phyloP scores from a whole-genome alignment of 2,797 vertebrate genomes.

The Sebastes itinus region DNA sequence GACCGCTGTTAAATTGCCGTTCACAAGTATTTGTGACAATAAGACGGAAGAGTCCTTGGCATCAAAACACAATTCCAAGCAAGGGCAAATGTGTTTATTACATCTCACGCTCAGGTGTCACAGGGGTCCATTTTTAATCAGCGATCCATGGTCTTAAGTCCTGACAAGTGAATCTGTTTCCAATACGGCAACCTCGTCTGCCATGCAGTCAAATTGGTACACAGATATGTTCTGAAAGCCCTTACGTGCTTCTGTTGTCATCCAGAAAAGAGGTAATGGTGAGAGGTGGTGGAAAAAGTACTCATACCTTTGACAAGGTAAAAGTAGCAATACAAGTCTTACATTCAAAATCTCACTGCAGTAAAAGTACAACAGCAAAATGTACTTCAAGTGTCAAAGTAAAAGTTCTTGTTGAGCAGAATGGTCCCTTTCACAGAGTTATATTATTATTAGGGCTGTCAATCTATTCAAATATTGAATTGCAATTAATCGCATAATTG shows the following conservation, averaged over 20 bases:
- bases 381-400: too few relatives aligned
- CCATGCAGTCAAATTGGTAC: neutral
- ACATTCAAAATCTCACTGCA: neutral
- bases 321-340: neutral
- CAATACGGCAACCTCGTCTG: neutral
- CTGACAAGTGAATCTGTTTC: slow-evolving; percentile 53
- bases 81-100: slow-evolving; percentile 69
- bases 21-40: slow-evolving; percentile 53
- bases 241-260: neutral
- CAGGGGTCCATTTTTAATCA: slow-evolving; percentile 56
- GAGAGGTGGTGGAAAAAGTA: neutral
- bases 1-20: slow-evolving; percentile 55
- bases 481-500: too few relatives aligned
- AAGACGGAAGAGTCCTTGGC: slow-evolving; percentile 57
- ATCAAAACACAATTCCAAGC: slow-evolving; percentile 51
- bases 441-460: too few relatives aligned
- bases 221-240: neutral
- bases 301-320: neutral
- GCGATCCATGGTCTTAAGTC: slow-evolving; percentile 29
- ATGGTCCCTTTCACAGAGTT: too few relatives aligned
- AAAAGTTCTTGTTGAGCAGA: too few relatives aligned
- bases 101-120: slow-evolving; percentile 35
- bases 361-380: too few relatives aligned
- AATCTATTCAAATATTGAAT: too few relatives aligned
- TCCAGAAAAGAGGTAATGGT: neutral